Evolutionary conservation across 1,140 invertebrate genomes (phyloP).

Genomic region (Hyles euphorbiae): DNA sequence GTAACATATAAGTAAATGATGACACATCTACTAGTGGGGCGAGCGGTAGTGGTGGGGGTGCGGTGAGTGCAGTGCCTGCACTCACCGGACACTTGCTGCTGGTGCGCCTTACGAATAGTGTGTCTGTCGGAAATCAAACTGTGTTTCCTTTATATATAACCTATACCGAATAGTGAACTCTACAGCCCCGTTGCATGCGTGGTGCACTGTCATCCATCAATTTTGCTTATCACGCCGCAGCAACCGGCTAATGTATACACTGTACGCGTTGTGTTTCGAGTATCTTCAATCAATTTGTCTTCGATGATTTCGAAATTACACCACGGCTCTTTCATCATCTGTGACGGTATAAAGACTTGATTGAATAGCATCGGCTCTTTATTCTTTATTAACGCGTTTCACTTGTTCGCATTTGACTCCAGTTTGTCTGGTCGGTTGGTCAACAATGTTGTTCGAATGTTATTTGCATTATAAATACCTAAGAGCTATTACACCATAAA

Average conservation of each 20-base stretch:
- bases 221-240: constrained; percentile 55
- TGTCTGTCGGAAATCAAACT: too few relatives aligned
- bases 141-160: too few relatives aligned
- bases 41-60: too few relatives aligned
- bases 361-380: constrained; percentile 13
- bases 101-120: too few relatives aligned
- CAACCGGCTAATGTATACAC: constrained; percentile 30
- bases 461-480: too few relatives aligned
- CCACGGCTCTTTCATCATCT: constrained; percentile 44
- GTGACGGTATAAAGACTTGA: constrained; percentile 33
- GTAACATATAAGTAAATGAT: too few relatives aligned
- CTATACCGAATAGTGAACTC: too few relatives aligned
- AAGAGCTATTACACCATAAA: too few relatives aligned
- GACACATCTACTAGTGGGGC: too few relatives aligned
- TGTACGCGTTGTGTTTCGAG: constrained; percentile 31
- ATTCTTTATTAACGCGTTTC: constrained; percentile 7
- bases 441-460: too few relatives aligned
- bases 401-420: constrained; percentile 9
- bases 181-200: constrained; percentile 32
- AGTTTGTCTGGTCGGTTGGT: background rate
- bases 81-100: too few relatives aligned
- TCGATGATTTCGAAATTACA: constrained; percentile 46
- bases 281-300: constrained; percentile 61
- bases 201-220: constrained; percentile 62
- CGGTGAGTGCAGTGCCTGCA: too few relatives aligned